Percentiles rank a stretch among this genome's conserved stretches.
phyloP scores from a whole-genome alignment of 2,797 vertebrate species.

The Tadarida brasiliensis region DNA sequence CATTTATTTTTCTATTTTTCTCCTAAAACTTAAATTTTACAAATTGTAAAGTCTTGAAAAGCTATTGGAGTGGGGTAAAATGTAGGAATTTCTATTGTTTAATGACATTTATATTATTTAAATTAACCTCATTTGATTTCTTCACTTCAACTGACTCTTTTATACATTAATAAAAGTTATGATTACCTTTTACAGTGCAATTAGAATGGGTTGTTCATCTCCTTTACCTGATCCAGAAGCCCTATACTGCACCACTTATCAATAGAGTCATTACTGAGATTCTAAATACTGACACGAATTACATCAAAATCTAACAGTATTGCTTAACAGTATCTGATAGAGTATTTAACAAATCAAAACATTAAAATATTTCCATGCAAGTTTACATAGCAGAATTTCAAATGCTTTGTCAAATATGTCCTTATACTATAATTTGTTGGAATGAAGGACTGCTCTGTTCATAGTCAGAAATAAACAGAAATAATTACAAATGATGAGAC shows the following conservation, averaged over 20 bases:
- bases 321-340: neutral
- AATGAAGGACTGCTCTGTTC: neutral
- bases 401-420: neutral
- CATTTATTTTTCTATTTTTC: neutral
- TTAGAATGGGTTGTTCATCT: neutral
- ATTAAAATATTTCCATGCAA: neutral
- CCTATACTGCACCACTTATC: neutral
- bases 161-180: conserved; percentile 42
- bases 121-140: conserved; percentile 1
- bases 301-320: neutral
- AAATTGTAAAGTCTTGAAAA: conserved; percentile 4
- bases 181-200: conserved; percentile 48
- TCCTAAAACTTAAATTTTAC: neutral
- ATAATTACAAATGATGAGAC: neutral
- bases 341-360: neutral
- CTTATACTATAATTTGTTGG: neutral
- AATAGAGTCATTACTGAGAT: neutral
- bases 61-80: neutral
- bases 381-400: conserved; percentile 4
- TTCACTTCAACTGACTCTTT: conserved; percentile 53
- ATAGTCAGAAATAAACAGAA: neutral
- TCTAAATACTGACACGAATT: neutral
- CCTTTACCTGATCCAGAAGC: neutral
- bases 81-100: conserved; percentile 34
- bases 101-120: conserved; percentile 20